Evolutionary conservation across 2,113 vertebrate genomes (phyloP).

Genomic region (Tenrec ecaudatus): DNA sequence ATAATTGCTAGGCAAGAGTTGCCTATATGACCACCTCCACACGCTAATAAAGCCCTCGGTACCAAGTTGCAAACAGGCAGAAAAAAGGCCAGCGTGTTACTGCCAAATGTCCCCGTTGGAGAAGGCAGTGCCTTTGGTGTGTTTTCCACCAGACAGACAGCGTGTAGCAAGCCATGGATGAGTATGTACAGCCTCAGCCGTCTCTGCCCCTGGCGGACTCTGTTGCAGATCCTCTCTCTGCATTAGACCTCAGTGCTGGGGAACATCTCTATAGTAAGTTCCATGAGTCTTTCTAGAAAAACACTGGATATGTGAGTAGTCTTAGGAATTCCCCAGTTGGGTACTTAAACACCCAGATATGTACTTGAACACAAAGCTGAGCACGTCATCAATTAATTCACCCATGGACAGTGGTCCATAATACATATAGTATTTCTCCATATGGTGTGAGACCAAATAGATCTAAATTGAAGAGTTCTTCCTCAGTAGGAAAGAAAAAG

Average conservation of each 20-base stretch:
- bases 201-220: not conserved
- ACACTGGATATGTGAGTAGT: not conserved
- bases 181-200: not conserved
- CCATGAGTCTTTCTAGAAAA: not conserved
- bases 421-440: fast-evolving
- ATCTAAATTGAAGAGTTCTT: not conserved
- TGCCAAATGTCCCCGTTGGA: not conserved
- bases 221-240: not conserved
- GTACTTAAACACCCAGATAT: not conserved
- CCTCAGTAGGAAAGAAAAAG: not conserved
- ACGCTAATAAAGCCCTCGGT: not conserved
- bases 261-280: too few species aligned
- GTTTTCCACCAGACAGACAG: too few species aligned
- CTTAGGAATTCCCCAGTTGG: not conserved
- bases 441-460: not conserved
- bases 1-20: not conserved
- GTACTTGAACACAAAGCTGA: not conserved
- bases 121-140: not conserved
- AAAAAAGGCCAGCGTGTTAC: too few species aligned
- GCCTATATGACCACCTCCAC: fast-evolving
- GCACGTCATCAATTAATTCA: not conserved
- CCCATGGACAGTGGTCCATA: fast-evolving
- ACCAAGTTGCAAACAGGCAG: not conserved
- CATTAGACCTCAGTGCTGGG: not conserved
- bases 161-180: fast-evolving